Base-by-base conservation (phyloP, 2,888 invertebrate genomes). In the Agriopis leucophaearia region DNA sequence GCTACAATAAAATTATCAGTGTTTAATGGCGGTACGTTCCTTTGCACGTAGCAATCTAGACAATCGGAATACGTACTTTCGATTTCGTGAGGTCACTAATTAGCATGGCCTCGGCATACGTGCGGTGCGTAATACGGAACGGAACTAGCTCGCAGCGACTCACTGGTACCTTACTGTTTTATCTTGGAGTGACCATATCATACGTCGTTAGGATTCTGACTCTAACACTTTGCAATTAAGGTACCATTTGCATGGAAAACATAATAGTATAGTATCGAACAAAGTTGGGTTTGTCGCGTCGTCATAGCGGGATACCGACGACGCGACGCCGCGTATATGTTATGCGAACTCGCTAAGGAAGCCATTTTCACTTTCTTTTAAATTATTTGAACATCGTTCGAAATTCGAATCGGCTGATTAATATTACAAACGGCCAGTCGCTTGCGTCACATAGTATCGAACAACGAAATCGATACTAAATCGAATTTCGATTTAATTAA, bases 51-150 rank as follows among this genome's bases (percentile, higher is more conserved):
- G 85, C 85, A 86, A 88, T 88, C 84, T 84, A 84, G 81, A 84
- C 82, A 78, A 81, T 82, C 71, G 76, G 57, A 67, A 68, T 70
- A 72, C 70, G 79, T 88, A 91, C 92, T 92, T 93, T 93, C 92
- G 91, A 90, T 92, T 92, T 93, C 91, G 91, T 91, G 92, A 89
- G 88, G 86, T 82, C 81, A 81, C 83, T 88, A 91, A 92, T 92
- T 93, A 92, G 88, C 89, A 92, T 91, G 90, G 89, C 88, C 89
- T 87, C 88, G 87, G 81, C 87, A 87, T 88, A 88, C 89, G 88
- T 87, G 88, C 76, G 81, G 86, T 81, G 88, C 89, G 90, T 88
- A 88, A 87, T 80, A 83, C 87, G 87, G 86, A 88, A 86, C 92
- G 91, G 90, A 90, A 91, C 91, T 88, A 75, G 82, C 80, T 77